Base-by-base conservation (phyloP, 2,888 invertebrate genomes). In the Drosophila greeni region DNA sequence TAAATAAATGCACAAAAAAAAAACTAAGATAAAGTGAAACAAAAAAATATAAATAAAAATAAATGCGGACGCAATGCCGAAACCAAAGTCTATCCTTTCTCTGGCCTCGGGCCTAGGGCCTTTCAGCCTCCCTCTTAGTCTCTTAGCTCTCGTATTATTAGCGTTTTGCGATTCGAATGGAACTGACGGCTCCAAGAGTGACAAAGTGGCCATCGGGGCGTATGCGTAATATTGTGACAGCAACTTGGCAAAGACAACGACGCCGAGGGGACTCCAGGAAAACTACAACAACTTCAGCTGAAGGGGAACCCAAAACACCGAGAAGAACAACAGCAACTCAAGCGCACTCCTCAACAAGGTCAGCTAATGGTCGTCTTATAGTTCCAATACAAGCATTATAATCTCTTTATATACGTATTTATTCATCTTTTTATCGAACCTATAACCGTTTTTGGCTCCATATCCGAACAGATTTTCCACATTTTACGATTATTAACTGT, bases 331-430 rank as follows among this genome's bases (percentile, higher is more conserved):
- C 40, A 58, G 45, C 47, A 59, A 20, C 40, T 31, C 31, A 26
- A 66, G 43, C 49, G 60, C 39, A 62, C 39, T 51, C 66, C 55
- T 62, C 62, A 81, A 77, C 74, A 84, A 81, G 81, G 81, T 81
- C 81, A 81, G 84, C 84, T 74, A 71, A 79, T 79, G 80, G 82
- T 84, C 84, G 82, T 80, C 83, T 81, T 81, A 71, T 64, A 64
- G 62, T 48, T 48, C 64, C 70, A 78, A 78, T 80, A 66, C 62
- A 71, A 43, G 72, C 69, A 74, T 76, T 66, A 45, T 59, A 48
- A 40, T 64, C 54, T 66, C 58, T 77, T 71, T 60, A 57, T 53
- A 62, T 60, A 59, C 53, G 48, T 68, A 53, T 43, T 47, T 47
- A 53, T 43, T 45, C 49, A 58, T 55, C 57, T 48, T 42, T 65